A percentile compares a stretch with the other conserved stretches of the same genome.
Evolutionary conservation across 2,888 invertebrate genomes (phyloP).

Genomic region (Antitype chi): DNA sequence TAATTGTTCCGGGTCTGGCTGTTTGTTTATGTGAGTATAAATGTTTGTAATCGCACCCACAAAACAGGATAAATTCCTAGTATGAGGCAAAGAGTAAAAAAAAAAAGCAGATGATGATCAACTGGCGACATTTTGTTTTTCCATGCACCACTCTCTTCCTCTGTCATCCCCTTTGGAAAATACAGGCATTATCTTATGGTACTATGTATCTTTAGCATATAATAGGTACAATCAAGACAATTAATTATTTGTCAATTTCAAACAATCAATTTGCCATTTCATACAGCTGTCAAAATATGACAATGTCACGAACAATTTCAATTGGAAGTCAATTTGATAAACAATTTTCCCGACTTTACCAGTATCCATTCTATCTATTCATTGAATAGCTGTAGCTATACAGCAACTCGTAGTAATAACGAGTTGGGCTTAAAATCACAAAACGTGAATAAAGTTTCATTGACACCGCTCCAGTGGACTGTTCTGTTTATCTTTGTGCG

Average conservation of each 20-base stretch:
- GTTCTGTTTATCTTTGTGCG: conserved; percentile 18
- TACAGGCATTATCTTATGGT: neutral
- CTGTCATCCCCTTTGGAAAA: neutral
- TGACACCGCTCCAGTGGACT: conserved; percentile 12
- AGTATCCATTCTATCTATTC: neutral
- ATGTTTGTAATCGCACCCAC: too few relatives aligned
- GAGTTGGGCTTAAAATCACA: conserved; percentile 42
- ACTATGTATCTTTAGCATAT: neutral
- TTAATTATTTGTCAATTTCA: neutral
- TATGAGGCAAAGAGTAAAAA: too few relatives aligned
- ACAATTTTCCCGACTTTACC: neutral
- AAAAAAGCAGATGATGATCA: too few relatives aligned
- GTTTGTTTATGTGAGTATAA: too few relatives aligned
- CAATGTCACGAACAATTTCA: neutral
- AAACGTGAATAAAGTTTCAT: conserved; percentile 40
- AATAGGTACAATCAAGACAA: neutral
- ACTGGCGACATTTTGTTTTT: too few relatives aligned
- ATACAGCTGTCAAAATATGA: neutral
- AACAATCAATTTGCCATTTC: neutral
- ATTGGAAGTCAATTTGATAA: neutral
- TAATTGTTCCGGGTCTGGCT: too few relatives aligned
- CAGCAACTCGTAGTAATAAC: neutral
- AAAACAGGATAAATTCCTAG: too few relatives aligned
- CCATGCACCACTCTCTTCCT: neutral
- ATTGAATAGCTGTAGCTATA: neutral